phyloP scores from a whole-genome alignment of 2,797 vertebrate genomes.

The Microhierax caerulescens region DNA sequence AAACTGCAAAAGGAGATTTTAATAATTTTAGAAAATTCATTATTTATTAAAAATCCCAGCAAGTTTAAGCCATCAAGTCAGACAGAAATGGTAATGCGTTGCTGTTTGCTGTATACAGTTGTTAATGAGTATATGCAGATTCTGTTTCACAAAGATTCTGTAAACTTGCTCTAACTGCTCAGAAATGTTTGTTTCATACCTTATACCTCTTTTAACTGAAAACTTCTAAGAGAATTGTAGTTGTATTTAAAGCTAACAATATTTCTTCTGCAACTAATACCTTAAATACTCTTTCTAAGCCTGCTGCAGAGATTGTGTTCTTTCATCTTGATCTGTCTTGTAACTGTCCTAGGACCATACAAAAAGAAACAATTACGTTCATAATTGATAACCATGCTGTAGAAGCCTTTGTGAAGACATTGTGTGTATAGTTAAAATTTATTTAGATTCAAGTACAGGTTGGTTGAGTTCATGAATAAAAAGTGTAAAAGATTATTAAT shows the following conservation, averaged over 20 bases:
- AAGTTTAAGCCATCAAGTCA: not conserved
- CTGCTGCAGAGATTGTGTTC: not conserved
- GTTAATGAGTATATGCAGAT: not conserved
- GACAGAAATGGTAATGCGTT: not conserved
- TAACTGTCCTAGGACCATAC: not conserved
- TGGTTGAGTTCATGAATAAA: not conserved
- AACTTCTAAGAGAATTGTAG: not conserved
- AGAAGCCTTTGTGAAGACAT: not conserved
- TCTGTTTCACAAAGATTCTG: not conserved
- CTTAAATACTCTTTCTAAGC: not conserved
- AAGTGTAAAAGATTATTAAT: not conserved
- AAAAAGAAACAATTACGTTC: not conserved
- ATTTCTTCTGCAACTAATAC: not conserved
- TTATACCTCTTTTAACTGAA: not conserved
- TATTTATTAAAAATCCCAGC: not conserved
- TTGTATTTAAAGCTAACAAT: not conserved
- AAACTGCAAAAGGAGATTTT: not conserved
- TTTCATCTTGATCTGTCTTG: not conserved
- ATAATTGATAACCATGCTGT: not conserved
- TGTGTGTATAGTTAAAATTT: not conserved
- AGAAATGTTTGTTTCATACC: not conserved
- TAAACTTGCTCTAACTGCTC: not conserved
- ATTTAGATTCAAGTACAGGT: not conserved
- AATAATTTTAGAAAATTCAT: not conserved
- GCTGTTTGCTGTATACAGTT: not conserved